phyloP scores from a whole-genome alignment of 2,888 invertebrate species.

The Crematogaster levior region DNA sequence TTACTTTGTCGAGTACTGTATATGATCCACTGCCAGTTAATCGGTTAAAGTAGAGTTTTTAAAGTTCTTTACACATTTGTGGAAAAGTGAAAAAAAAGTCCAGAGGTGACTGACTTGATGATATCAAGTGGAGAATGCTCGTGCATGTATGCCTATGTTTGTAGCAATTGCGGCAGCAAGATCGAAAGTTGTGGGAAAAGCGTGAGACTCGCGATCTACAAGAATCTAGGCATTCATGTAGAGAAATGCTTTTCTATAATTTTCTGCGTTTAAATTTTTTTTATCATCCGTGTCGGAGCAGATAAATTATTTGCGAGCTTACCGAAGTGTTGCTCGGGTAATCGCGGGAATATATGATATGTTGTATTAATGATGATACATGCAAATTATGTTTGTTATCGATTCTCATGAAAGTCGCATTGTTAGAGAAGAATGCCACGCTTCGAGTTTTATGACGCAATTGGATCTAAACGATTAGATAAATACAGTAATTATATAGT shows the following conservation, averaged over 20 bases:
- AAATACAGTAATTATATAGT: no score
- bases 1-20: no score
- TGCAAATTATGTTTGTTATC: neutral
- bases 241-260: conserved; percentile 18
- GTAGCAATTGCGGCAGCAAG: neutral
- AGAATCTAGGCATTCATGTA: neutral
- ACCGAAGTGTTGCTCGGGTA: neutral
- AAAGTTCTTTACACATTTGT: no score
- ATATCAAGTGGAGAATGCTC: no score
- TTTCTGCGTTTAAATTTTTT: neutral
- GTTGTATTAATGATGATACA: neutral
- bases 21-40: no score
- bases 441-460: conserved; percentile 37
- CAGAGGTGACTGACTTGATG: no score
- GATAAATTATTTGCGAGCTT: neutral
- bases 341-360: neutral
- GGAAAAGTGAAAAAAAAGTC: no score
- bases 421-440: neutral
- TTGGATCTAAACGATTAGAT: conserved; percentile 21
- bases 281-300: no score
- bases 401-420: neutral
- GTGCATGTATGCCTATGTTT: neutral
- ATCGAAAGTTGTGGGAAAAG: conserved; percentile 9
- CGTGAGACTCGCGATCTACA: neutral
- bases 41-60: no score